These are phyloP conservation scores for Plecotus auritus DNA, from an alignment of 2,113 vertebrate genomes.

Conservation along the genomic window DNA sequence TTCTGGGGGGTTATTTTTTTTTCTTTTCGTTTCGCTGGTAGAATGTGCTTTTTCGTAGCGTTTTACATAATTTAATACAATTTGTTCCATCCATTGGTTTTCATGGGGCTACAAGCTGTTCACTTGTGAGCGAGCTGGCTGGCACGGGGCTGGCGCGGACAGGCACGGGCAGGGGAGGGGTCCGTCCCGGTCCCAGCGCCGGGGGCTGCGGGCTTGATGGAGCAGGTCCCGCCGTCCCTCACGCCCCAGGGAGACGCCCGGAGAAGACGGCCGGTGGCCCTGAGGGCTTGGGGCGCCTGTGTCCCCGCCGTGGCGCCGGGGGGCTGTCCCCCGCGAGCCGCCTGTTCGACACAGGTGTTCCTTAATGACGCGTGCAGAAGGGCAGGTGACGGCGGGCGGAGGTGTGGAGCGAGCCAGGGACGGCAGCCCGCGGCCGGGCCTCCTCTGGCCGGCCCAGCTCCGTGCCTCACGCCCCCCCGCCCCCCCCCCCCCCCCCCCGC, in stretches of 20 bases:
- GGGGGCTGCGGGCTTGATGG: conserved; percentile 77
- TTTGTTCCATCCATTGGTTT: conserved; percentile 91
- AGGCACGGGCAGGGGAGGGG: background rate
- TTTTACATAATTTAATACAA: conserved; percentile 92
- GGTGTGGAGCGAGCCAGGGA: conserved; percentile 42
- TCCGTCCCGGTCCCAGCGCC: background rate
- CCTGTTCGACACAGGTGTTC: conserved; percentile 78
- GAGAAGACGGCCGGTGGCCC: background rate
- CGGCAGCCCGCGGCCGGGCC: conserved; percentile 12
- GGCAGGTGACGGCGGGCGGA: conserved; percentile 66
- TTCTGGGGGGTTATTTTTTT: conserved; percentile 74
- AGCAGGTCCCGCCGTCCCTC: background rate
- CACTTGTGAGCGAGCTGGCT: conserved; percentile 86
- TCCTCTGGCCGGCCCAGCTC: background rate
- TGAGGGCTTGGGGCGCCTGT: background rate
- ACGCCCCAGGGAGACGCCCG: background rate
- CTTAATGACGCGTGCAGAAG: conserved; percentile 81
- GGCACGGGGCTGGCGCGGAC: background rate
- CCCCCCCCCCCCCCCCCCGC: accelerated
- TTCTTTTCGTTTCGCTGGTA: conserved; percentile 78
- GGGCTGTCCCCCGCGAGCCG: background rate
- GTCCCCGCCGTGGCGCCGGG: background rate
- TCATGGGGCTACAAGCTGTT: conserved; percentile 91
- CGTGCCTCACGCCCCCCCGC: background rate
- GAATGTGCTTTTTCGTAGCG: conserved; percentile 87